Evolutionary conservation across 2,888 invertebrate species (phyloP), one percentile per base, ranked within the genome.

Genomic region (Meliscaeva auricollis): DNA sequence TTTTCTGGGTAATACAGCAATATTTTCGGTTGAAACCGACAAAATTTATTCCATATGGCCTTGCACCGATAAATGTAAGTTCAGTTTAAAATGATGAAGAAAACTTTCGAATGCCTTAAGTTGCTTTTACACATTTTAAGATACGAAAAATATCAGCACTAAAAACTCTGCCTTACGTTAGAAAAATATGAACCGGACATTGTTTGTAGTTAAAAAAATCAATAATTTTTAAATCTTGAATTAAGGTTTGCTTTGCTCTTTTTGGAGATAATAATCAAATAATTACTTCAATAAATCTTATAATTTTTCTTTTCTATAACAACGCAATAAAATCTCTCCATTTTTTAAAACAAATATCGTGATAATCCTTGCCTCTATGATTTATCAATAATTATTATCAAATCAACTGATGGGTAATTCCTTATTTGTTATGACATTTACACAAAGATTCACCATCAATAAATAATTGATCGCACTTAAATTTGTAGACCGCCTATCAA

Each of bases 341-440:
- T 52, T 46, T 41, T 38, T 9, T 52, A 0, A 52, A 4, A 54
- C n/a, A 35, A 80, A 62, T 38, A 58, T 82, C 82, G 77, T 83
- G 82, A 83, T 60, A 54, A 6, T 32, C 17, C 50, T 17, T 54
- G 4, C 77, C 77, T 35, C 41, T 41, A 60, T 60, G 60, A 60
- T 44, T 58, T n/a, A 60, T 60, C 60, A 30, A 74, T n/a, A 41
- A 26, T 48, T 4, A 48, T 81, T 58, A 72, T 72, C 77, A 35
- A 82, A 82, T 76, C 72, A 82, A 7, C 9, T 68, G 75, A 60
- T 60, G 46, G 76, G 38, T 72, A 68, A 60, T 82, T 68, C 46
- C 32, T 30, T 35, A 26, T 26, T 3, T 26, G 2, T 3, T 26
- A 62, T 32, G 46, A 26, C 20, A 26, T 13, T 22, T 41, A 17